Evolutionary conservation across 2,797 vertebrate species (phyloP).

Genomic region (Aphelocoma californica): DNA sequence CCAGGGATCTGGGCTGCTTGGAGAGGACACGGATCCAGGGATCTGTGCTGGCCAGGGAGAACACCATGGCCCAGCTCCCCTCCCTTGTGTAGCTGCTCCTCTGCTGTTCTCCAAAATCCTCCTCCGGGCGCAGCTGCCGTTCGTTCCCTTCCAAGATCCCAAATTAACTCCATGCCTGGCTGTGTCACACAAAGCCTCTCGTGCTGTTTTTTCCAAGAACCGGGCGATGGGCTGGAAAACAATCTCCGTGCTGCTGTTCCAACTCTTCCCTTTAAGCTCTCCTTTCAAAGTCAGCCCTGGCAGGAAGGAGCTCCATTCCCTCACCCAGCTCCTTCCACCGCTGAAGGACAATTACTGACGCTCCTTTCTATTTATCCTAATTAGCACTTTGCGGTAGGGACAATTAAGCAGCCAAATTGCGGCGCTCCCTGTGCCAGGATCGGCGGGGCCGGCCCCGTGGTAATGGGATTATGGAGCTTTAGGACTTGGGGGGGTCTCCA

Average conservation of each 20-base stretch:
- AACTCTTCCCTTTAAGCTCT: neutral
- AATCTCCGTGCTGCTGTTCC: neutral
- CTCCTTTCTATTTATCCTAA: conserved; percentile 49
- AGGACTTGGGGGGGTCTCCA: neutral
- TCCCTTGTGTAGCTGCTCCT: neutral
- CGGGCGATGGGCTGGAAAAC: neutral
- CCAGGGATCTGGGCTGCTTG: neutral
- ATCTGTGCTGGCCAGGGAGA: rapidly evolving
- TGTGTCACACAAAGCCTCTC: neutral
- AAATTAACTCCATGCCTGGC: conserved; percentile 2
- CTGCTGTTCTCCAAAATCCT: neutral
- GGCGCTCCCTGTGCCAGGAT: conserved; percentile 7
- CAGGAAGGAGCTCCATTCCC: neutral
- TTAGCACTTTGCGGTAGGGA: conserved; percentile 38
- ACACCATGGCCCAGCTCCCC: neutral
- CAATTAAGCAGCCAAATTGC: conserved; percentile 29
- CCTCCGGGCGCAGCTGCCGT: neutral
- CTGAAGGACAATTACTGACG: neutral
- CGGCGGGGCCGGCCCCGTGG: neutral
- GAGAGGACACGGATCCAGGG: neutral
- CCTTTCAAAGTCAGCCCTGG: neutral
- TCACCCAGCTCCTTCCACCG: neutral
- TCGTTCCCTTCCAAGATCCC: conserved; percentile 1
- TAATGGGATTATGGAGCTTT: conserved; percentile 13
- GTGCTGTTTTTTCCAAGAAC: neutral